Base-by-base conservation (phyloP, 1,140 invertebrate genomes). In the Calycopis cecrops region DNA sequence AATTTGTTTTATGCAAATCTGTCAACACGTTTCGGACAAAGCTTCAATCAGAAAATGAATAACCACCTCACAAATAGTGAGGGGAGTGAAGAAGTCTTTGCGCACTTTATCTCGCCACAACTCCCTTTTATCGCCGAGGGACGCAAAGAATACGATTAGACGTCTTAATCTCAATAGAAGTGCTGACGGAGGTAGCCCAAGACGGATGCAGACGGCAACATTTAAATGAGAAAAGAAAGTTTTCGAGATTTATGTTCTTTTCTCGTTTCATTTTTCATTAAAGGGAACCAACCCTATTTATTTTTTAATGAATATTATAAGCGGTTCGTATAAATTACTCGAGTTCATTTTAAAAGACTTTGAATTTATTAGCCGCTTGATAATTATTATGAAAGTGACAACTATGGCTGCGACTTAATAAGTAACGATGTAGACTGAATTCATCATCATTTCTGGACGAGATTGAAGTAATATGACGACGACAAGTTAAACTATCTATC, bases 61-160 rank as follows among this genome's bases (percentile, higher is more conserved):
- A 81, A 84, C 80, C 80, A 80, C 71, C 72, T 77, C 70, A 78
- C 79, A 83, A 44, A 85, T 84, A 69, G 73, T 69, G 64, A 68
- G 74, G 74, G 76, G 74, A 66, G 73, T 81, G 75, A 75, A 80
- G 78, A 71, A 74, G 73, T 74, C 71, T 72, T 83, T 73, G 63
- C 64, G 77, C 73, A 79, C 77, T 82, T 82, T 82, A 84, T 82
- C 79, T 80, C 63, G 62, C 79, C 80, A 63, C 79, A 80, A 76
- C 66, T 68, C 73, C 72, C 67, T 61, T 70, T 77, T 73, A 76
- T 76, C 67, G 68, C 59, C 44, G 50, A 72, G 66, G 69, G 69
- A 71, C 64, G 62, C 52, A 44, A 53, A 67, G 65, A 71, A 77
- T 75, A 74, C 73, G 77, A 85, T 85, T 82, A 80, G 72, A 73